A percentile compares a stretch with the other conserved stretches of the same genome.
phyloP scores from a whole-genome alignment of 2,113 vertebrate species.

The Anarhynchus alexandrinus region DNA sequence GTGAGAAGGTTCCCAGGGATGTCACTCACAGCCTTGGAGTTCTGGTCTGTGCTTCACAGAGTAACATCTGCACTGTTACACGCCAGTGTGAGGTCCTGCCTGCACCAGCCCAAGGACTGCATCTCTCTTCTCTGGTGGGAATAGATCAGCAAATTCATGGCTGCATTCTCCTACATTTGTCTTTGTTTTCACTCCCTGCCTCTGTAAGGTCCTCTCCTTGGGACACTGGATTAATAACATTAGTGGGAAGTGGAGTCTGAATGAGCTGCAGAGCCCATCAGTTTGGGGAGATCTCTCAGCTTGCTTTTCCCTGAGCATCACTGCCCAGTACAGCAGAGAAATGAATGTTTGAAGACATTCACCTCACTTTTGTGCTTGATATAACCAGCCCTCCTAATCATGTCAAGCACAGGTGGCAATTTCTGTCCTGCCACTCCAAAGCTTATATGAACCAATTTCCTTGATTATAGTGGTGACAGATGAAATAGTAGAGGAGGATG shows the following conservation, averaged over 20 bases:
- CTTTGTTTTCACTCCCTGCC: neutral
- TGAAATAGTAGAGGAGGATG: neutral
- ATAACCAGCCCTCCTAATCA: neutral
- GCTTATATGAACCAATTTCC: neutral
- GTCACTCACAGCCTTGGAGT: neutral
- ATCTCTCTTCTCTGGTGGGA: neutral
- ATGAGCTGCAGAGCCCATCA: neutral
- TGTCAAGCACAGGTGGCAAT: neutral
- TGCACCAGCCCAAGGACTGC: neutral
- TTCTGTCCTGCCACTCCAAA: neutral
- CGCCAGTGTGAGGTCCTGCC: rapidly evolving
- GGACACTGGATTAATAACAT: neutral
- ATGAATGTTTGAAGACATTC: neutral
- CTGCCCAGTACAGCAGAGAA: neutral
- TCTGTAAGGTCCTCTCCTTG: neutral
- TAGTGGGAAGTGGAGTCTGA: neutral
- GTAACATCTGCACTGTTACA: neutral
- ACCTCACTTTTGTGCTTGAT: neutral
- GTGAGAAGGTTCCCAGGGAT: neutral
- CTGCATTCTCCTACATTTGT: neutral
- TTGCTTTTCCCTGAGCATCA: neutral
- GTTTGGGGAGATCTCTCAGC: neutral
- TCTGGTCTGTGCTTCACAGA: neutral
- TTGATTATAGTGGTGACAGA: neutral
- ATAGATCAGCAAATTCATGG: neutral